Conservation (phyloP, 2,113 vertebrate genomes). For the Myrmecobius fasciatus region DNA sequence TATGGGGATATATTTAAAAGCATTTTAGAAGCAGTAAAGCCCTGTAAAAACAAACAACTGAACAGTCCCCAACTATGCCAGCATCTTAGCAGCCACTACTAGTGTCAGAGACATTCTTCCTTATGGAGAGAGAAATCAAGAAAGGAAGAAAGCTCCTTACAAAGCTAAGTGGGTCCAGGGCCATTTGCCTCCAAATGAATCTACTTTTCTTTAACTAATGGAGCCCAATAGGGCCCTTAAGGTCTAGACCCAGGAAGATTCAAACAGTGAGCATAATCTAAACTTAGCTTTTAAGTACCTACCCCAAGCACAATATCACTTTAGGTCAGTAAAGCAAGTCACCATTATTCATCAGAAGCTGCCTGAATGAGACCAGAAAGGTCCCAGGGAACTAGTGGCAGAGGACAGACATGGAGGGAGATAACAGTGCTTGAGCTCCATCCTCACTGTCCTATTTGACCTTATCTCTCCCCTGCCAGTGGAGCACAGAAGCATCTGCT, state of each 20-base stretch:
- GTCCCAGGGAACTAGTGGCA: neutral
- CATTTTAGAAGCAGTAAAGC: neutral
- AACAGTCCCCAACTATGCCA: neutral
- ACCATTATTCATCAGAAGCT: neutral
- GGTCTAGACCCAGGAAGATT: neutral
- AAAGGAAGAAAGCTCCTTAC: neutral
- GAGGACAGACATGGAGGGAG: neutral
- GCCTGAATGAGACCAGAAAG: neutral
- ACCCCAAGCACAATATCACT: neutral
- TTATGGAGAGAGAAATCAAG: neutral
- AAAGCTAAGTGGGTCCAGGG: neutral
- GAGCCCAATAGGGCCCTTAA: neutral
- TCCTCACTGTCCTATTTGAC: neutral
- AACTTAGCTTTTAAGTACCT: neutral
- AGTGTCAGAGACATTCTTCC: neutral
- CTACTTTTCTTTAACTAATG: neutral
- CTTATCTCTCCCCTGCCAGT: neutral
- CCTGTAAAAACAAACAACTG: neutral
- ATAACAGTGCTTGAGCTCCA: neutral
- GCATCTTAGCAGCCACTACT: neutral
- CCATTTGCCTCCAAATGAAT: neutral
- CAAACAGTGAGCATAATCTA: neutral
- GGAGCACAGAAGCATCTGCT: neutral
- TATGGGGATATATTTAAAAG: neutral
- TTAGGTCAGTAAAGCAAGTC: neutral